Percentiles rank a stretch among this genome's conserved stretches.
Conservation (phyloP, 2,113 vertebrate species). For the Pedetes capensis region DNA sequence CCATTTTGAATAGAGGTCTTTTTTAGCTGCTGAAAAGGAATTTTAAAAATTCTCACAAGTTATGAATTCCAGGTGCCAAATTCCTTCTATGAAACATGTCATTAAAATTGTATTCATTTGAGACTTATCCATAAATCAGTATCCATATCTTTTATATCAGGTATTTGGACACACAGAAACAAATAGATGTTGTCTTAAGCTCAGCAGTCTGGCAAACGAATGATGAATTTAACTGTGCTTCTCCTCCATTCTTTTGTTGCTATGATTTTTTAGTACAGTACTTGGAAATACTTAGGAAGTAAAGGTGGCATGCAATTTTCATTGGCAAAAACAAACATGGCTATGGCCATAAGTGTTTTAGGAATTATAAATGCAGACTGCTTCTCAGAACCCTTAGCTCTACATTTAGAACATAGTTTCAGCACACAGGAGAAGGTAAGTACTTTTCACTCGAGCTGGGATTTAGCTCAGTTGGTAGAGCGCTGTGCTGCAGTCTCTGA, state of each 20-base stretch:
- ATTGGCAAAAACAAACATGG: neutral
- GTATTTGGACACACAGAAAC: neutral
- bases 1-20: neutral
- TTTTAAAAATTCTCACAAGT: neutral
- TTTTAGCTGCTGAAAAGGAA: neutral
- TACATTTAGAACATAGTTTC: neutral
- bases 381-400: neutral
- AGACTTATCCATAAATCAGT: neutral
- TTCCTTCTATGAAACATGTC: neutral
- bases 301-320: neutral
- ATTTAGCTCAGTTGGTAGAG: too few relatives aligned
- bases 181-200: neutral
- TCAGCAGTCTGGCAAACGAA: neutral
- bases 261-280: neutral
- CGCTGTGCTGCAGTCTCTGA: too few relatives aligned
- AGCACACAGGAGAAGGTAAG: neutral
- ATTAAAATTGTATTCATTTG: neutral
- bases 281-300: neutral
- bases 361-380: neutral
- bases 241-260: neutral
- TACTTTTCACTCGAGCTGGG: neutral
- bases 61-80: neutral
- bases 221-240: neutral
- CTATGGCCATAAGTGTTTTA: neutral
- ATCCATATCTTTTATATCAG: neutral